Percentiles rank a stretch among this genome's conserved stretches.
Evolutionary conservation across 2,797 vertebrate genomes (phyloP).

Genomic region (Siniperca scherzeri): DNA sequence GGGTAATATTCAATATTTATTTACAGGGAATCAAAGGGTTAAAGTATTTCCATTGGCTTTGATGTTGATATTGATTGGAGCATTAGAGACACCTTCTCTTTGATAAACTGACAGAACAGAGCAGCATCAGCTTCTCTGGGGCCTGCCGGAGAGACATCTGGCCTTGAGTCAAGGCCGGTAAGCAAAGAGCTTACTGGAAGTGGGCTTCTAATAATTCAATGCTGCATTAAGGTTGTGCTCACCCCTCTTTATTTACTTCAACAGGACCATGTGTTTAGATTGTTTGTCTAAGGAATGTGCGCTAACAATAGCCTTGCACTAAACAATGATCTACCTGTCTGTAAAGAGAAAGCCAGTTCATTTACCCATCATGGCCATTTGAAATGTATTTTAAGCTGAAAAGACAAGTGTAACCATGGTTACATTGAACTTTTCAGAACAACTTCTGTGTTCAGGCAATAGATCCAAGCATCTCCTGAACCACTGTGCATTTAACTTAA

Average conservation of each 20-base stretch:
- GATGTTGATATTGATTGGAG: slow-evolving; percentile 43
- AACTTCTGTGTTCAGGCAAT: neutral
- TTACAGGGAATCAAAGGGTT: slow-evolving; percentile 14
- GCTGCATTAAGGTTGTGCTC: slow-evolving; percentile 38
- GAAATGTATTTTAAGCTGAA: neutral
- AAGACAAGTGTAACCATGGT: neutral
- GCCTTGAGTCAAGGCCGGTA: slow-evolving; percentile 36
- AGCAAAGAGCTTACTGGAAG: slow-evolving; percentile 58
- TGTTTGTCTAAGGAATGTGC: slow-evolving; percentile 21
- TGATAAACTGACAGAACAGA: slow-evolving; percentile 23
- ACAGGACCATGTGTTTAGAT: slow-evolving; percentile 20
- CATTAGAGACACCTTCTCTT: slow-evolving; percentile 16
- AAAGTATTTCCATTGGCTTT: neutral
- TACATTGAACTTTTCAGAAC: neutral
- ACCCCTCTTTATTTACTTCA: slow-evolving; percentile 37
- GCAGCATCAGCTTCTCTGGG: slow-evolving; percentile 23
- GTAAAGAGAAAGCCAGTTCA: neutral
- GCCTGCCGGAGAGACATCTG: slow-evolving; percentile 29
- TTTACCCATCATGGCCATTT: neutral
- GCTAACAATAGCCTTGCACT: neutral
- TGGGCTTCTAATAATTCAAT: slow-evolving; percentile 37
- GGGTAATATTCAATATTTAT: neutral
- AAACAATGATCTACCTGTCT: slow-evolving; percentile 11
- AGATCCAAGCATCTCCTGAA: neutral
- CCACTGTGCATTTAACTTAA: neutral